A percentile compares a stretch with the other conserved stretches of the same genome.
These are phyloP conservation scores for Himalopsyche kuldschensis DNA, from an alignment of 2,888 invertebrate species.

Conservation along the genomic window DNA sequence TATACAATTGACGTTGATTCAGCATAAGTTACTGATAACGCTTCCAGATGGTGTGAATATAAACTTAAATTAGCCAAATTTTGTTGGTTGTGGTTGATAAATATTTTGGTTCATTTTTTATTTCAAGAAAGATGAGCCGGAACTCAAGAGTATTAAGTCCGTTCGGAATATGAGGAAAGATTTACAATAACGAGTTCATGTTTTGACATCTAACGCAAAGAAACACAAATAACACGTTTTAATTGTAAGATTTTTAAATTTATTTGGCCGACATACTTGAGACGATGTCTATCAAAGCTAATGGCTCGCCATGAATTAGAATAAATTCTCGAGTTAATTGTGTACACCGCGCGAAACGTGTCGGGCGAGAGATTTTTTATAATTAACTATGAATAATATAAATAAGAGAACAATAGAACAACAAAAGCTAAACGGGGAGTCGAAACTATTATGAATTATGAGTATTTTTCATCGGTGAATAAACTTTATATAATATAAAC, in stretches of 20 bases:
- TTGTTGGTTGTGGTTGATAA: too few relatives aligned
- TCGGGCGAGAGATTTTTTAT: not conserved
- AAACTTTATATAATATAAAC: not conserved
- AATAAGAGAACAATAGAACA: not conserved
- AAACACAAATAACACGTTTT: not conserved
- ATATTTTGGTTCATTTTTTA: too few relatives aligned
- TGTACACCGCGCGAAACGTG: not conserved
- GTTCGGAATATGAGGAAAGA: slow-evolving; percentile 5
- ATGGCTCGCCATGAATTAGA: not conserved
- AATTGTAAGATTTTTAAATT: not conserved
- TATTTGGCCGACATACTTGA: not conserved
- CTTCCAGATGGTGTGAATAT: too few relatives aligned
- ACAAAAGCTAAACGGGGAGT: not conserved
- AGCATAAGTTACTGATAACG: too few relatives aligned
- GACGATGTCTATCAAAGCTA: not conserved
- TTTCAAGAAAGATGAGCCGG: not conserved
- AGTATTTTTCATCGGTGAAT: not conserved
- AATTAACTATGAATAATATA: not conserved
- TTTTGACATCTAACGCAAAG: slow-evolving; percentile 14
- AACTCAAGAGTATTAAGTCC: not conserved
- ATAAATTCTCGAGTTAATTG: not conserved
- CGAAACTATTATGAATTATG: not conserved
- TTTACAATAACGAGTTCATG: slow-evolving; percentile 9
- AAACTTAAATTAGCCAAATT: too few relatives aligned
- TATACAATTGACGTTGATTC: too few relatives aligned